A percentile compares a stretch with the other conserved stretches of the same genome.
These are phyloP conservation scores for Nesometra sesokonis DNA, from an alignment of 35 echinoderm and acorn worm species.

Conservation along the genomic window DNA sequence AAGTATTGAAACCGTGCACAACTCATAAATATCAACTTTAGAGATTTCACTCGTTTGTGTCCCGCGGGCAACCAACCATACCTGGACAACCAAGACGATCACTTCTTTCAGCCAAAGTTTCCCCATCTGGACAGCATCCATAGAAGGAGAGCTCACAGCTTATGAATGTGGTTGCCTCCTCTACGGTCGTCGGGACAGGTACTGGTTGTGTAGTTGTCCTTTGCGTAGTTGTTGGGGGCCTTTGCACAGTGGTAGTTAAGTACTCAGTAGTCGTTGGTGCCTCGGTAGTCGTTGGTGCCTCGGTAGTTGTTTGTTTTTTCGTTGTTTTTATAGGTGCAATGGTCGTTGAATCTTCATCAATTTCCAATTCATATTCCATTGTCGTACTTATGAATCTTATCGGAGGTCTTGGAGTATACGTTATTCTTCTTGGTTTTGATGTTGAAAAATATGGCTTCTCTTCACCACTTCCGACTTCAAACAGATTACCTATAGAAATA, in stretches of 20 bases:
- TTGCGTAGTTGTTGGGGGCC: too few species aligned
- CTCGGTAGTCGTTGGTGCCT: too few species aligned
- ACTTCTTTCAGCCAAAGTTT: neutral
- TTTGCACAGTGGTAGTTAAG: too few species aligned
- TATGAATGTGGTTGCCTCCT: neutral
- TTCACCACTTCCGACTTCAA: neutral
- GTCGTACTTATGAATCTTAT: neutral
- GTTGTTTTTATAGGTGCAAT: neutral
- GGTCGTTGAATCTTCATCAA: neutral
- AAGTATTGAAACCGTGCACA: too few species aligned
- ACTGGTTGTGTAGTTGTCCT: neutral
- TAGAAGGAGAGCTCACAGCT: constrained; percentile 11
- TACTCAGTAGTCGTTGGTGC: too few species aligned
- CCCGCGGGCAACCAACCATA: neutral
- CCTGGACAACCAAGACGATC: constrained; percentile 32
- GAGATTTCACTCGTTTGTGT: too few species aligned
- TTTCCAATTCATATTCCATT: neutral
- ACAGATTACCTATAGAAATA: neutral
- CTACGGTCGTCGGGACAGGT: neutral
- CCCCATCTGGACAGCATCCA: constrained; percentile 45
- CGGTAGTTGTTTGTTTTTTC: too few species aligned
- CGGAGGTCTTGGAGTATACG: neutral
- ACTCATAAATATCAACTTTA: too few species aligned
- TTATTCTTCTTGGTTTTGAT: neutral
- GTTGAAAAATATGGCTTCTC: neutral